Conservation (phyloP, 2,113 vertebrate genomes). For the Gambusia affinis region DNA sequence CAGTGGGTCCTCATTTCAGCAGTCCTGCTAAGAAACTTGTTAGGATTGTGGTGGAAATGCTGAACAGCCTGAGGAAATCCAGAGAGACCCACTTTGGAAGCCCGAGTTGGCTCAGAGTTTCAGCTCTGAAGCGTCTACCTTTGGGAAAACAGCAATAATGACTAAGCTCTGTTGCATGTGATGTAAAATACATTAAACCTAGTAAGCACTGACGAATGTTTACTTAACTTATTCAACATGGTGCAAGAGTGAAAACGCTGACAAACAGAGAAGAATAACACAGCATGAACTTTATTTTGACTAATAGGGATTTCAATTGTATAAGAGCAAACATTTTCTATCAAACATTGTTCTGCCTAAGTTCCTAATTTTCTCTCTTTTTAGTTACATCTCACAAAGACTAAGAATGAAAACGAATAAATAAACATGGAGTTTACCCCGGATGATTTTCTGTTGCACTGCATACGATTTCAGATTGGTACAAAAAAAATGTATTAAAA, state of each 20-base stretch:
- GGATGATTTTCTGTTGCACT: not conserved
- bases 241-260: too few relatives aligned
- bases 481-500: not conserved
- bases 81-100: not conserved
- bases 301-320: not conserved
- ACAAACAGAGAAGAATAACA: too few relatives aligned
- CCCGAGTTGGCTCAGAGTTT: not conserved
- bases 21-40: not conserved
- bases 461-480: not conserved
- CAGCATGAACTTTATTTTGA: too few relatives aligned
- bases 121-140: not conserved
- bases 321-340: not conserved
- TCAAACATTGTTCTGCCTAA: not conserved
- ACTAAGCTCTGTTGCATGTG: not conserved
- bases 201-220: not conserved
- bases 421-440: not conserved
- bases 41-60: not conserved
- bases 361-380: not conserved
- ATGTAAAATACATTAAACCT: not conserved
- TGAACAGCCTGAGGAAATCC: not conserved
- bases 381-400: not conserved
- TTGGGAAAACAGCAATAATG: not conserved
- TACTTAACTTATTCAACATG: not conserved
- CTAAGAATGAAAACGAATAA: not conserved
- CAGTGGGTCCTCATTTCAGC: too few relatives aligned